These are phyloP conservation scores for Peromyscus polionotus DNA, from an alignment of 2,113 vertebrate genomes.

Conservation along the genomic window DNA sequence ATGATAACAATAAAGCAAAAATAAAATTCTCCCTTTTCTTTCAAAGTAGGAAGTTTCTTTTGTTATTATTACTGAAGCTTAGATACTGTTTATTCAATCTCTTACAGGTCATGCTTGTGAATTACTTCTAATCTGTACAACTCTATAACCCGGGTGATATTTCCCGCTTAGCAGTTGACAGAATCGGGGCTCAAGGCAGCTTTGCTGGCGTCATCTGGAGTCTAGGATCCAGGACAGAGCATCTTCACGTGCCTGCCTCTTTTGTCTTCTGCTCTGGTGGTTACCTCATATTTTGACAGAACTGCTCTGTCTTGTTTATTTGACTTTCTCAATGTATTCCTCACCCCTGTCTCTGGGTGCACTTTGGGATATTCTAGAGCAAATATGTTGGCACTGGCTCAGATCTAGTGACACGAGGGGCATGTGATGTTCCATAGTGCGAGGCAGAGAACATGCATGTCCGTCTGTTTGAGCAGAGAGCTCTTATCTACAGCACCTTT, in stretches of 20 bases:
- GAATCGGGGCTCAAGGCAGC: background rate
- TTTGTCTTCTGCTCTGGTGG: background rate
- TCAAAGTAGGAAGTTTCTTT: background rate
- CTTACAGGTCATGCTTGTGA: background rate
- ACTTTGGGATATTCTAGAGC: background rate
- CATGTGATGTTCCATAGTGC: background rate
- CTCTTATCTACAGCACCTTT: background rate
- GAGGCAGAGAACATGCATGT: background rate
- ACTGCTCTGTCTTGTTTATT: background rate
- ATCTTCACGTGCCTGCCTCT: rapidly evolving
- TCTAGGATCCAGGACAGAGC: background rate
- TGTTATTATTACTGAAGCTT: background rate
- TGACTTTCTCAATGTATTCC: background rate
- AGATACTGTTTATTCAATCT: background rate
- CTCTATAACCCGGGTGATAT: background rate
- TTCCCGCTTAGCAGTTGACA: background rate
- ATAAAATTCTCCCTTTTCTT: slow-evolving; percentile 9
- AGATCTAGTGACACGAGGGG: background rate
- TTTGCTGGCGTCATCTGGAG: rapidly evolving
- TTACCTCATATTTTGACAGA: background rate
- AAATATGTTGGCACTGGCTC: background rate
- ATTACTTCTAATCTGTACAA: background rate
- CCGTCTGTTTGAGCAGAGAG: background rate
- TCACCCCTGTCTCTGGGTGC: background rate
- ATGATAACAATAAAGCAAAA: background rate